Percentiles rank a stretch among this genome's conserved stretches.
Conservation (phyloP, 2,113 vertebrate genomes). For the Elgaria multicarinata region DNA sequence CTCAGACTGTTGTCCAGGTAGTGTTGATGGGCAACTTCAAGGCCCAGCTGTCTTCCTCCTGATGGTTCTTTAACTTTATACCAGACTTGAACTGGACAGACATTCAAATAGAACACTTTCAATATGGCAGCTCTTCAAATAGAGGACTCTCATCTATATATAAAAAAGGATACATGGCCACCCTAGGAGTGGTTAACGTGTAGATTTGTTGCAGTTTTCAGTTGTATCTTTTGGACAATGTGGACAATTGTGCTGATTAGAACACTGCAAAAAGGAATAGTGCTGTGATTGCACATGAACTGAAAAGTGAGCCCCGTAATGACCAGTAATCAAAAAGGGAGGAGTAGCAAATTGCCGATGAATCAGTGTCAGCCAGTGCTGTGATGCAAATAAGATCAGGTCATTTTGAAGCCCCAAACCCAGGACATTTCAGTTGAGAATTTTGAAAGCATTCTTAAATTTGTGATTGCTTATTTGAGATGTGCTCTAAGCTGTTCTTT, state of each 20-base stretch:
- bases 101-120: too few species aligned
- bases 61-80: too few species aligned
- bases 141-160: too few species aligned
- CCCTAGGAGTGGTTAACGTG: neutral
- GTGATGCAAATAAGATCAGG: neutral
- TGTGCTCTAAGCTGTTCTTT: conserved; percentile 8
- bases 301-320: neutral
- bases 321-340: neutral
- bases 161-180: too few species aligned
- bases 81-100: too few species aligned
- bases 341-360: neutral
- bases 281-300: neutral
- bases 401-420: neutral
- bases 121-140: too few species aligned
- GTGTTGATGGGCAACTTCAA: too few species aligned
- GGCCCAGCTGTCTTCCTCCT: too few species aligned
- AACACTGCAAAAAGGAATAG: neutral
- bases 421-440: neutral
- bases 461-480: conserved; percentile 34
- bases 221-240: neutral
- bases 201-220: neutral
- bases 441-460: neutral
- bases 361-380: too few species aligned
- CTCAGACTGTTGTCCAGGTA: too few species aligned
- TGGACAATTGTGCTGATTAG: neutral